Evolutionary conservation across 2,797 vertebrate species (phyloP), one percentile per base, ranked within the genome.

Genomic region (Myotis daubentonii): DNA sequence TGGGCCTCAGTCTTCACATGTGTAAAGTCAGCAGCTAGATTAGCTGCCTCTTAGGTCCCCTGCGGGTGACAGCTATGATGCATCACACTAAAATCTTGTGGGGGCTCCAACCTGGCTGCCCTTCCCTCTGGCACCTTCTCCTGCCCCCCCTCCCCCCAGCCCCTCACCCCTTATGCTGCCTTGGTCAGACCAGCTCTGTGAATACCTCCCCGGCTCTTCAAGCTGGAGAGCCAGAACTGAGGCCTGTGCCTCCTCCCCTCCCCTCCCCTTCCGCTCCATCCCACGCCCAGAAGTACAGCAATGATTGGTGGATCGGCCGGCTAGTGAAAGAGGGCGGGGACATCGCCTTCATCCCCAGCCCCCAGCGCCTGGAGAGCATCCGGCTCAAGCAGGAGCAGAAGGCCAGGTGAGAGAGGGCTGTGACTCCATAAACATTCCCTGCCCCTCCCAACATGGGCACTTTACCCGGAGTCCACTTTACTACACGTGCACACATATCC

Each of bases 251-350:
- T 0, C n/a, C 38, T 78, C 68, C 62, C 80, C 90, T 94, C 71
- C 76, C 60, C 8, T 12, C 17, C 55, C 41, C 87, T 80, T 41
- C 55, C 7, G 44, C 57, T 60, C 66, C 44, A 12, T 25, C 10
- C 36, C 33, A 47, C 68, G 0, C 72, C 57, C 97, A 99, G 99
- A 99, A 99, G 97, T 99, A 99, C 98, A 99, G 99, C 96, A 99
- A 99, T 98, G 99, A 99, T 97, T 99, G 99, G 99, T 99, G 99
- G 99, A 99, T 99, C 91, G 99, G 99, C 66, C 98, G 99, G 98
- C 98, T 99, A 98, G 99, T 99, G 79, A 99, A 99, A 96, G 99
- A 99, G 97, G 99, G 99, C 62, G 99, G 99, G 30, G 99, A 99
- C 98, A 99, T 99, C 97, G 98, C 99, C 98, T 99, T 99, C 98